Evolutionary conservation across 2,888 invertebrate genomes (phyloP), one percentile per base, ranked within the genome.

Genomic region (Carcina quercana): DNA sequence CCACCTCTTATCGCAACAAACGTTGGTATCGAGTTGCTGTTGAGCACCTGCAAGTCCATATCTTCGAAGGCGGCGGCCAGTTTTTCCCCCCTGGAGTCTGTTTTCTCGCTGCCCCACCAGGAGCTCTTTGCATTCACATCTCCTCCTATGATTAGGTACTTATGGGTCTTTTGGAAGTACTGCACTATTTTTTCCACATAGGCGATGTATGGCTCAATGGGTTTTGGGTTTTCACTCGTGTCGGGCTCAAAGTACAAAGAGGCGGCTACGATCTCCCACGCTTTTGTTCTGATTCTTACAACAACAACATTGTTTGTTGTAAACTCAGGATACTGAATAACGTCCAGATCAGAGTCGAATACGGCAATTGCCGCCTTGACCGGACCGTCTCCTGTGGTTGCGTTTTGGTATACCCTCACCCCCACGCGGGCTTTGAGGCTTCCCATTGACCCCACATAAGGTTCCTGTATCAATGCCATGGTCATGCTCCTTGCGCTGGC

Each of bases 71-170:
- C 11, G 1, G 25, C 30, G 1, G 5, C n/a, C n/a, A n/a, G n/a
- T n/a, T n/a, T n/a, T n/a, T n/a, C n/a, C n/a, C n/a, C n/a, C n/a
- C n/a, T n/a, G n/a, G n/a, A n/a, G 15, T 42, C 37, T 4, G 17
- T 25, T 1, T 10, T 17, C 0, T 5, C n/a, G 12, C 38, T 35
- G 0, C 37, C 37, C 40, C 43, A 44, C 47, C 43, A 44, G 5
- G 13, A 5, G 19, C 33, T 44, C 21, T 32, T 32, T 1, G 35
- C 39, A n/a, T 42, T 44, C 1, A 15, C 22, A 17, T 47, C 42
- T 2, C 40, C 46, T 12, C 38, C 42, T 1, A 45, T 14, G 0
- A 43, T 19, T 5, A 40, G 8, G n/a, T n/a, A n/a, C 3, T 28
- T 15, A 1, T 15, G 5, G 4, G 22, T n/a, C 0, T 28, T 30